Base-by-base conservation (phyloP, 2,888 invertebrate genomes). In the Ormyrus rosae region DNA sequence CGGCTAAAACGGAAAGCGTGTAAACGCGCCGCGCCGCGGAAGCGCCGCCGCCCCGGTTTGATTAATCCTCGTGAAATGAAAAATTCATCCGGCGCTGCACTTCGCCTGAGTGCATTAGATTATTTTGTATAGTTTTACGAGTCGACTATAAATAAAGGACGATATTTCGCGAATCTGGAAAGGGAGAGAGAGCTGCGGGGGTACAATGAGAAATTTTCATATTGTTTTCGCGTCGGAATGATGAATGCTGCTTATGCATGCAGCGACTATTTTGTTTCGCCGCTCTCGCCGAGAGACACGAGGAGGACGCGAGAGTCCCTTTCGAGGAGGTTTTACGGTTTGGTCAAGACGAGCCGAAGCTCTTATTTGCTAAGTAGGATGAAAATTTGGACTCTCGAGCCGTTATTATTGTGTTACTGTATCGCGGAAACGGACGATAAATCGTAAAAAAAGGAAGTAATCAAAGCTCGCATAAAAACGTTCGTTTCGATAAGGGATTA, bases 51-150 rank as follows among this genome's bases (percentile, higher is more conserved):
- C 76, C 76, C 69, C 61, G 73, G 65, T 60, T 81, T 77, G 80
- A 78, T 81, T 77, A 81, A 80, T 83, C 68, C 69, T n/a, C 75
- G 50, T 69, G 72, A 78, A 82, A 79, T 82, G 78, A 64, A 72
- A 74, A 71, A 72, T 51, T 61, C 19, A 55, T 53, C 61, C 10
- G 45, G 64, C 19, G 53, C 60, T 56, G 82, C 79, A 64, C 8
- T 63, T 7, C 13, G 19, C 8, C 19, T 19, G n/a, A 79, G 63
- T 78, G 72, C 72, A 78, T 78, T 68, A 60, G 55, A n/a, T 51
- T 51, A 51, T 55, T 48, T 73, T 11, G 34, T 13, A 71, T 61
- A 19, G 19, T 60, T 78, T 72, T 73, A 78, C 67, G 61, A 78
- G 65, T 13, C 13, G 64, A 11, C 46, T n/a, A 11, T 46, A 75